These are phyloP conservation scores for Forbesichthys agassizii DNA, from an alignment of 2,113 vertebrate genomes.

Conservation along the genomic window DNA sequence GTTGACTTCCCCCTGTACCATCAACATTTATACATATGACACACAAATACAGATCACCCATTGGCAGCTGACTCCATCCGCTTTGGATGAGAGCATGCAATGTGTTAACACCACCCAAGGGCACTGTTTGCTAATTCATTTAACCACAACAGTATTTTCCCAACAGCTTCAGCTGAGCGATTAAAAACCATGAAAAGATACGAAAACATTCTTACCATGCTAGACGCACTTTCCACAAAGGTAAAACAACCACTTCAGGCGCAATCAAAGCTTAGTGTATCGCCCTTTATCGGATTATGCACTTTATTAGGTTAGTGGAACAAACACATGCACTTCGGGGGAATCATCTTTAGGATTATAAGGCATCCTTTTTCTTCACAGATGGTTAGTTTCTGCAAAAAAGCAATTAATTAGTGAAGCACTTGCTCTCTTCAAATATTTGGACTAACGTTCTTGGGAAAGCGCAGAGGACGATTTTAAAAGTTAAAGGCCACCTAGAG, in stretches of 20 bases:
- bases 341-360: slow-evolving; percentile 53
- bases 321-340: slow-evolving; percentile 64
- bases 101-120: slow-evolving; percentile 67
- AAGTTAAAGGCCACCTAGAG: slow-evolving; percentile 58
- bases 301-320: slow-evolving; percentile 69
- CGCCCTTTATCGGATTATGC: slow-evolving; percentile 68
- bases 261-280: slow-evolving; percentile 63
- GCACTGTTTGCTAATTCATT: slow-evolving; percentile 67
- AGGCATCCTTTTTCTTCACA: slow-evolving; percentile 30
- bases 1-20: slow-evolving; percentile 35
- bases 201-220: slow-evolving; percentile 68
- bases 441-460: slow-evolving; percentile 13
- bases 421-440: slow-evolving; percentile 38
- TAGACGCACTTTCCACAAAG: slow-evolving; percentile 70
- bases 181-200: slow-evolving; percentile 73
- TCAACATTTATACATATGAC: slow-evolving; percentile 47
- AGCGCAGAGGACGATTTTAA: slow-evolving; percentile 25
- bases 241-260: slow-evolving; percentile 72
- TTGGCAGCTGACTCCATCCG: slow-evolving; percentile 37
- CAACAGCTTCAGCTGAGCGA: slow-evolving; percentile 62
- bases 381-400: slow-evolving; percentile 36
- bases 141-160: slow-evolving; percentile 70
- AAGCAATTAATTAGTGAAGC: slow-evolving; percentile 48
- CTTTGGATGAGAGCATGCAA: slow-evolving; percentile 43
- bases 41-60: slow-evolving; percentile 37